phyloP scores from a whole-genome alignment of 2,888 invertebrate species.

The Molorchus minor region DNA sequence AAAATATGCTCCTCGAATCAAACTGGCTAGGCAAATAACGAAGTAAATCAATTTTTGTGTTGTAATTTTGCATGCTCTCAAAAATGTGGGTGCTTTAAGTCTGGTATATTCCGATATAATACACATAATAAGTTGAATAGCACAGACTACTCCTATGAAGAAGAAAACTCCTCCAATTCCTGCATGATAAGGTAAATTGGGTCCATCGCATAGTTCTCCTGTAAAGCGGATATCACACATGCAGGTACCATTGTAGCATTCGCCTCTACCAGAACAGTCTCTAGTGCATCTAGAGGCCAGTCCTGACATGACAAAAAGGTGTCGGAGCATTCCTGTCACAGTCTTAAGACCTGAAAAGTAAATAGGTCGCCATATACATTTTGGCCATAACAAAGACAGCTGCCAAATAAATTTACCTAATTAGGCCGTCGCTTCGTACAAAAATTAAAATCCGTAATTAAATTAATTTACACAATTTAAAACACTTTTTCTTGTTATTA shows the following conservation, averaged over 20 bases:
- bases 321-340: slow-evolving; percentile 56
- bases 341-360: not conserved
- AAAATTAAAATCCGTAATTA: no score
- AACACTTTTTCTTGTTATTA: no score
- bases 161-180: slow-evolving; percentile 82
- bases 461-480: no score
- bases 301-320: slow-evolving; percentile 61
- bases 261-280: slow-evolving; percentile 89
- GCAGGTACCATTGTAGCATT: slow-evolving; percentile 91
- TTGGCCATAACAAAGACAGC: not conserved
- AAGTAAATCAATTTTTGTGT: slow-evolving; percentile 91
- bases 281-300: slow-evolving; percentile 70
- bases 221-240: slow-evolving; percentile 89
- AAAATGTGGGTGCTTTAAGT: slow-evolving; percentile 82
- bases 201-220: slow-evolving; percentile 83
- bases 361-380: not conserved
- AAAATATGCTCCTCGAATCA: slow-evolving; percentile 88
- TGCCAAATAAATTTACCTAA: slow-evolving; percentile 1
- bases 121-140: slow-evolving; percentile 85
- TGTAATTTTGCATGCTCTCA: slow-evolving; percentile 85
- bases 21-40: slow-evolving; percentile 85
- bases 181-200: slow-evolving; percentile 82
- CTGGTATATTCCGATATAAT: slow-evolving; percentile 83
- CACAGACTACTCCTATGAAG: slow-evolving; percentile 82
- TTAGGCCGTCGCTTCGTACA: not conserved